Evolutionary conservation across 2,113 vertebrate species (phyloP), one percentile per base, ranked within the genome.

Genomic region (Struthio camelus): DNA sequence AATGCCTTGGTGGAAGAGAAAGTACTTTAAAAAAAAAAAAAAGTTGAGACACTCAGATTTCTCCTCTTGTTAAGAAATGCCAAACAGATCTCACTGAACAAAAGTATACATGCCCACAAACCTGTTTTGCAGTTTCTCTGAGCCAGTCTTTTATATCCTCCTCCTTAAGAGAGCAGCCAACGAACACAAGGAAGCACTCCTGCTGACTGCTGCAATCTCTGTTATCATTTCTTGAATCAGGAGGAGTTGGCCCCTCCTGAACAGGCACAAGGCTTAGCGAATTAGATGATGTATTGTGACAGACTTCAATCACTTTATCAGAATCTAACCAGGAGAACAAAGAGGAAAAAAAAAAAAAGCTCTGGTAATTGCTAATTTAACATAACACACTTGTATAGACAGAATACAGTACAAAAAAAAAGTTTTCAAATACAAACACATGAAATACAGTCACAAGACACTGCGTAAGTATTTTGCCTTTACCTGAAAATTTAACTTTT

Each of bases 91-190:
- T 17, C 9, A 2, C 27, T 9, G 48, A 85, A 54, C 30, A 85
- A 38, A 24, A 65, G 58, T 2, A 62, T 81, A 80, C 4, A 14
- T 58, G 77, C 28, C 54, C 72, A 87, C 92, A 2, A 84, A 99
- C 99, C 99, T 99, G 99, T 97, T 99, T 99, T 36, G 99, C 98
- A 28, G 99, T 99, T 88, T 99, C 98, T 64, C 99, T 97, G 53
- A 99, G 98, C 99, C 99, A 99, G 85, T 99, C 98, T 97, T 99
- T 99, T 56, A 99, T 94, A n/a, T 96, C 98, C 2, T 99, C 99
- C 96, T 99, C 98, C 58, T 99, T 98, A 66, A 99, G 98, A 73
- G 98, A 98, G 78, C 99, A 98, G 72, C 99, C 99, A 34, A 99
- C 95, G 89, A 99, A 99, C 48, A 99, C 93, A 27, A 99, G 98